These are phyloP conservation scores for Heliconius cydno DNA, from an alignment of 2,888 invertebrate genomes.

Conservation along the genomic window DNA sequence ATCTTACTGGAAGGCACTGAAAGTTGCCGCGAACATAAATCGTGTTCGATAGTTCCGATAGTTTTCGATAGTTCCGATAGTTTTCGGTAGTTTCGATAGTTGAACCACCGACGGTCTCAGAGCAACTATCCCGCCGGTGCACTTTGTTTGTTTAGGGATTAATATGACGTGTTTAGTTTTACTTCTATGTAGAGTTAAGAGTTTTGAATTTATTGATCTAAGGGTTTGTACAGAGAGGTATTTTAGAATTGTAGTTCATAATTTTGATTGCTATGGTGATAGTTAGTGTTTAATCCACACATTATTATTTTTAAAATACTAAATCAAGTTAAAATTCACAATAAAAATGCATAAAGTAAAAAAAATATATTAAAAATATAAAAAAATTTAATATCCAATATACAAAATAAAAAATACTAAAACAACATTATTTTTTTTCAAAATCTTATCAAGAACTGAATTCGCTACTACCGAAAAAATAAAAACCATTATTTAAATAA, in stretches of 20 bases:
- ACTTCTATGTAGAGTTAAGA: neutral
- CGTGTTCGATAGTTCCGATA: slow-evolving; percentile 28
- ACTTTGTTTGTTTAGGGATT: slow-evolving; percentile 33
- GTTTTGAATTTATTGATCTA: slow-evolving; percentile 1
- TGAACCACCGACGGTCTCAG: slow-evolving; percentile 44
- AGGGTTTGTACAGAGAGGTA: neutral
- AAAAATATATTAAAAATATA: too few species aligned
- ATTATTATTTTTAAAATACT: too few species aligned
- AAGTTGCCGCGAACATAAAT: slow-evolving; percentile 43
- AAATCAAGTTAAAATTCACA: too few species aligned
- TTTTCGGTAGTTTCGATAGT: slow-evolving; percentile 38
- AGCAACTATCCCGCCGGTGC: slow-evolving; percentile 39
- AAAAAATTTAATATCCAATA: too few species aligned
- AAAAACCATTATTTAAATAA: neutral
- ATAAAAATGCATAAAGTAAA: too few species aligned
- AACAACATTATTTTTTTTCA: too few species aligned
- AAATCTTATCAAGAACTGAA: neutral
- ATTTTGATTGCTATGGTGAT: neutral
- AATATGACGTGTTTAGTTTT: slow-evolving; percentile 24
- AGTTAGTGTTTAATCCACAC: too few species aligned
- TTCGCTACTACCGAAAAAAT: neutral
- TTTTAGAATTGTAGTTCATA: neutral
- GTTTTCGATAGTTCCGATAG: slow-evolving; percentile 4
- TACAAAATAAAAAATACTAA: too few species aligned
- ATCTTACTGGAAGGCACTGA: slow-evolving; percentile 40